A percentile compares a stretch with the other conserved stretches of the same genome.
phyloP scores from a whole-genome alignment of 92 coral and sea anemone species.

The Zoanthus solanderi region DNA sequence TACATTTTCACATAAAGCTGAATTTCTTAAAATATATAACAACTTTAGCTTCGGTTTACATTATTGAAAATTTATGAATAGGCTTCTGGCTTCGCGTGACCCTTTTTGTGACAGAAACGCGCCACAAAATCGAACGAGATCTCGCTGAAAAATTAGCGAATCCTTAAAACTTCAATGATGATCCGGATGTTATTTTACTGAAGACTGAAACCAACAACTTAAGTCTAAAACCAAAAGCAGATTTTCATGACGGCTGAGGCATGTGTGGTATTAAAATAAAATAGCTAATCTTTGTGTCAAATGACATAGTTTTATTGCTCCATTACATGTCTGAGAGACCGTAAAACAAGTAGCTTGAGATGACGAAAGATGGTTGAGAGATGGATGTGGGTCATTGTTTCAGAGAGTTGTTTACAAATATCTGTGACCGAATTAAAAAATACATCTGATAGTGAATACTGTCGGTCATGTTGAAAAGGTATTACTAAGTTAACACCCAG shows the following conservation, averaged over 20 bases:
- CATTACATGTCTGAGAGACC: background rate
- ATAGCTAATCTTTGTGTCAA: background rate
- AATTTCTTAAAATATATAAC: no score
- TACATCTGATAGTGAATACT: background rate
- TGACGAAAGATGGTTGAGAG: background rate
- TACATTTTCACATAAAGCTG: no score
- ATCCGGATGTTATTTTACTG: background rate
- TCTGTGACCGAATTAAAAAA: background rate
- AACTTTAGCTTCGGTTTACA: no score
- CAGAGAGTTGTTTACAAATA: slow-evolving; percentile 1
- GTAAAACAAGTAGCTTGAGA: background rate
- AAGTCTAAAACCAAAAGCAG: background rate
- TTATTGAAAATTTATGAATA: background rate
- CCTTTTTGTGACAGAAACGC: background rate
- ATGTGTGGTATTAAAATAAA: slow-evolving; percentile 10
- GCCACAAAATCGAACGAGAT: background rate
- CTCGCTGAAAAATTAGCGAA: background rate
- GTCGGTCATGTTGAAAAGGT: background rate
- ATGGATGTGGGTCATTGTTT: background rate
- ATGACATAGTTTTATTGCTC: background rate
- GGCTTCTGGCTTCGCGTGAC: slow-evolving; percentile 3
- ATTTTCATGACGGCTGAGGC: slow-evolving; percentile 1
- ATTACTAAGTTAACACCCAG: background rate
- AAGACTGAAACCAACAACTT: background rate
- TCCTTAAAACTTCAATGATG: background rate